Evolutionary conservation across 2,888 invertebrate species (phyloP).

Genomic region (Temnothorax rugatulus): DNA sequence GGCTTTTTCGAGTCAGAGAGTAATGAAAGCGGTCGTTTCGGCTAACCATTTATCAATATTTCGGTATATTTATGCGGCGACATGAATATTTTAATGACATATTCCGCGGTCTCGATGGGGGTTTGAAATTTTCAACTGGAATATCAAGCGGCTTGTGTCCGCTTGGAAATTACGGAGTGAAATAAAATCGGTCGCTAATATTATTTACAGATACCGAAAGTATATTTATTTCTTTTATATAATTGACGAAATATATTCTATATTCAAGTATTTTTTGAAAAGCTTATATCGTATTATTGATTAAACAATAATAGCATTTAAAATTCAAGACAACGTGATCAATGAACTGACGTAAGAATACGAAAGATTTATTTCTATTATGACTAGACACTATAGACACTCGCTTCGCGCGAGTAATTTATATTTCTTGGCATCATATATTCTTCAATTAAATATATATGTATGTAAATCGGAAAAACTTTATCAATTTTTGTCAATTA

Average conservation of each 20-base stretch:
- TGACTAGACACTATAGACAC: neutral
- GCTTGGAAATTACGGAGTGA: constrained; percentile 9
- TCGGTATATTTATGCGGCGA: constrained; percentile 21
- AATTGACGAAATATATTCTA: neutral
- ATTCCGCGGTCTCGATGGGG: neutral
- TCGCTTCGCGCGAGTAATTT: neutral
- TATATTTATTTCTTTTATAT: neutral
- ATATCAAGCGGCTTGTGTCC: neutral
- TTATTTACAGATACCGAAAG: constrained; percentile 9
- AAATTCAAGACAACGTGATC: neutral
- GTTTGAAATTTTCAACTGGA: constrained; percentile 36
- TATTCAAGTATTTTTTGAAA: neutral
- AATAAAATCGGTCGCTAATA: constrained; percentile 22
- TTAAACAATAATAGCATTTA: neutral
- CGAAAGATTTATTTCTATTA: neutral
- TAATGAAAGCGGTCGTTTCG: constrained; percentile 49
- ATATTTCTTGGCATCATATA: neutral
- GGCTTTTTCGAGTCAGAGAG: constrained; percentile 43
- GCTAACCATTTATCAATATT: constrained; percentile 42
- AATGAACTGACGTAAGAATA: neutral
- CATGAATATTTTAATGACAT: constrained; percentile 42
- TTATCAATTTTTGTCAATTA: no score
- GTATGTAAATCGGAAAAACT: no score
- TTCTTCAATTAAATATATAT: no score
- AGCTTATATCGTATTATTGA: neutral